phyloP scores from a whole-genome alignment of 2,113 vertebrate genomes.

The Paramisgurnus dabryanus region DNA sequence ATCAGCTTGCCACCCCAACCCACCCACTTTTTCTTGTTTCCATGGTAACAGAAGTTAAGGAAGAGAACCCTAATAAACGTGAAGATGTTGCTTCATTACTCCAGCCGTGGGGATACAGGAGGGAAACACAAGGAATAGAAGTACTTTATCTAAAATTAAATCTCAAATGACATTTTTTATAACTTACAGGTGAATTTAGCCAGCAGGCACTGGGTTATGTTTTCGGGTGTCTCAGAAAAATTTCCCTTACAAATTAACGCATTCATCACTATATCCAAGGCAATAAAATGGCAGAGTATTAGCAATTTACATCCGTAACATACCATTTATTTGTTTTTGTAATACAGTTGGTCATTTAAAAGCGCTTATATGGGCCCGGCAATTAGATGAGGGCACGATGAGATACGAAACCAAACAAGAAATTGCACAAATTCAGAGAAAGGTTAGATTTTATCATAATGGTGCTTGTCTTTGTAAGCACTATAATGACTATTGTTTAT shows the following conservation, averaged over 20 bases:
- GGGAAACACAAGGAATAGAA: constrained; percentile 17
- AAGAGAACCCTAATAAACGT: constrained; percentile 60
- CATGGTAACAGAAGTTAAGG: constrained; percentile 73
- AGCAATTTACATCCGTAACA: background rate
- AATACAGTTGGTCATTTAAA: background rate
- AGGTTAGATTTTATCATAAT: constrained; percentile 9
- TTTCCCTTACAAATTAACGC: background rate
- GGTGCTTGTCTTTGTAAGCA: background rate
- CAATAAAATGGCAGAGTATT: background rate
- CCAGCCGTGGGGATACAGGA: constrained; percentile 27
- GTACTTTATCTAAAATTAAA: constrained; percentile 34
- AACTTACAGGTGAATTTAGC: background rate
- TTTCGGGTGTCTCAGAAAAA: background rate
- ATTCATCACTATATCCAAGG: background rate
- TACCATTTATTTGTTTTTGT: background rate
- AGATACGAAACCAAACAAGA: no score
- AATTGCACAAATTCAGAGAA: background rate
- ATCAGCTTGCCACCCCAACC: constrained; percentile 23
- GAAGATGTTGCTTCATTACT: constrained; percentile 51
- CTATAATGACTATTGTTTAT: background rate
- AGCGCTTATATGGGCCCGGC: background rate
- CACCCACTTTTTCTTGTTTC: constrained; percentile 65
- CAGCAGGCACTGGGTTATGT: background rate
- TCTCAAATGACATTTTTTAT: constrained; percentile 14
- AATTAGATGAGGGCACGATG: no score